A percentile compares a stretch with the other conserved stretches of the same genome.
These are phyloP conservation scores for Ptychodera flava DNA, from an alignment of 35 echinoderm and acorn worm species.

Conservation along the genomic window DNA sequence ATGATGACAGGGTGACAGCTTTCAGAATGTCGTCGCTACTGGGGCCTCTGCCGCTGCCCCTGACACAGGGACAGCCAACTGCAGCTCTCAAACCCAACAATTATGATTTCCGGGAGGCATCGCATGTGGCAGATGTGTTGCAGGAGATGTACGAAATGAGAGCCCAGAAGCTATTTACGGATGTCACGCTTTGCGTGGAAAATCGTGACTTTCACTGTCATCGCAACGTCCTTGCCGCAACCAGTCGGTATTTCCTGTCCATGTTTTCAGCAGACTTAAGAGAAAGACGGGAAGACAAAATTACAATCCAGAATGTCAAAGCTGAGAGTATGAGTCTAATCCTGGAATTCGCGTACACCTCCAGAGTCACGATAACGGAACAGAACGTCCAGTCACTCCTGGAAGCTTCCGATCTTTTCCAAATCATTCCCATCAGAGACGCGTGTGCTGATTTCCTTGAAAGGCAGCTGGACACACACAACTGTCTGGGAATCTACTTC, in stretches of 20 bases:
- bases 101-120: background rate
- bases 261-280: constrained; percentile 64
- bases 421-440: constrained; percentile 26
- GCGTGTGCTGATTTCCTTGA: constrained; percentile 37
- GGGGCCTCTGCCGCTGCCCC: background rate
- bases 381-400: constrained; percentile 53
- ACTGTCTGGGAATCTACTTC: constrained; percentile 47
- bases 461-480: constrained; percentile 27
- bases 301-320: constrained; percentile 39
- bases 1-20: background rate
- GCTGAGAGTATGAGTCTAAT: constrained; percentile 39
- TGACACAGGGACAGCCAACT: background rate
- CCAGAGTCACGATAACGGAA: constrained; percentile 27
- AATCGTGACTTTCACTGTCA: constrained; percentile 47
- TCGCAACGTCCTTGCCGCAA: constrained; percentile 43
- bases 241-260: constrained; percentile 53
- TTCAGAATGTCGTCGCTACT: background rate
- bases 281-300: constrained; percentile 37
- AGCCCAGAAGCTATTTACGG: constrained; percentile 26
- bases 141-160: constrained; percentile 18
- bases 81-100: background rate
- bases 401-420: constrained; percentile 56
- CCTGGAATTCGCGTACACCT: constrained; percentile 47
- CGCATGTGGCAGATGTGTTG: constrained; percentile 20
- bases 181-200: constrained; percentile 35